Conservation (phyloP, 2,888 invertebrate species). For the Trachelus stipa region DNA sequence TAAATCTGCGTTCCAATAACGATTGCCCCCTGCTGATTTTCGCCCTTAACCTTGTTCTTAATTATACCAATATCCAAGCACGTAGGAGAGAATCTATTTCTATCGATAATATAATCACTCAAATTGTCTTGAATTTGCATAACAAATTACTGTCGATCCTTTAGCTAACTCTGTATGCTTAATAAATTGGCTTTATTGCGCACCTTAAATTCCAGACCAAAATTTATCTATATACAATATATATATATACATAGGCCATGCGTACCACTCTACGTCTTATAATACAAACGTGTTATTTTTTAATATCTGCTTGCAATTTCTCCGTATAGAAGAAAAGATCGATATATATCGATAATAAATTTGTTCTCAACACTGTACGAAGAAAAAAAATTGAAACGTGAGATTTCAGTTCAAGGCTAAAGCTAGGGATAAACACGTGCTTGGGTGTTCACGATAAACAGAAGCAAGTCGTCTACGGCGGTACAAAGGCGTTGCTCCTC, state of each 20-base stretch:
- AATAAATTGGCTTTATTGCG: not conserved
- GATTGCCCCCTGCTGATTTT: not conserved
- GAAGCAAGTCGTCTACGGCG: not conserved
- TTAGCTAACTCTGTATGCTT: not conserved
- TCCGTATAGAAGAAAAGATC: no score
- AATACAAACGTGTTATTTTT: no score
- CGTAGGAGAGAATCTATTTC: not conserved
- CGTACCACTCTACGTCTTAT: no score
- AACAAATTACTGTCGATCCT: not conserved
- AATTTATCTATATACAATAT: not conserved
- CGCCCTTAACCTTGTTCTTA: not conserved
- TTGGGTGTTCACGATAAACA: not conserved
- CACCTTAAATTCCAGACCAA: not conserved
- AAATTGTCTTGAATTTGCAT: not conserved
- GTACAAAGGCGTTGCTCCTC: not conserved
- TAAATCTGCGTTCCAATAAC: not conserved
- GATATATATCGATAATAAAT: no score
- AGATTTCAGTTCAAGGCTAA: no score
- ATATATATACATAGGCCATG: no score
- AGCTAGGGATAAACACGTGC: no score
- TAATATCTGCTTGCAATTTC: no score
- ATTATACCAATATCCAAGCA: not conserved
- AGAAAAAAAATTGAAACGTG: no score
- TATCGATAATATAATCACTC: not conserved
- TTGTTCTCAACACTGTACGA: no score